Conservation (phyloP, 2,797 vertebrate species). For the Tinamus major region DNA sequence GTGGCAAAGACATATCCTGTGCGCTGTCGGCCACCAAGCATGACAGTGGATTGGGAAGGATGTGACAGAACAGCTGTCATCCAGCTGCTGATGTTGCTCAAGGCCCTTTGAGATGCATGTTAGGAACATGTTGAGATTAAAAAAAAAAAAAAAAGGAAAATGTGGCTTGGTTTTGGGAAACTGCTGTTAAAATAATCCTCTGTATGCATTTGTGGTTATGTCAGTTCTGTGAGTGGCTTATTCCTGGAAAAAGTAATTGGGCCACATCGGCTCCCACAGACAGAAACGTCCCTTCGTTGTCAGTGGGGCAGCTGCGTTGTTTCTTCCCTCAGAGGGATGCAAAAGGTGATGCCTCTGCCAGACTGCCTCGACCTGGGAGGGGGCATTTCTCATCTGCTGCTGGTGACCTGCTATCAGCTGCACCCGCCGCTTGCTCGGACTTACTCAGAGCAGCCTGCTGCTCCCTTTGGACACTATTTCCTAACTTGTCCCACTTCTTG, state of each 20-base stretch:
- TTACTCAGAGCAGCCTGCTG: constrained; percentile 15
- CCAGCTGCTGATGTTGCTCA: not conserved
- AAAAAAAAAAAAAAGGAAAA: not conserved
- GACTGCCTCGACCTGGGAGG: not conserved
- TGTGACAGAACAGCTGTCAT: constrained; percentile 8
- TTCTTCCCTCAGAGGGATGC: not conserved
- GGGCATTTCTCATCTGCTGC: not conserved
- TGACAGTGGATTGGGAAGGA: not conserved
- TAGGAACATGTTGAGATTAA: not conserved
- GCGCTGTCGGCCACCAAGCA: not conserved
- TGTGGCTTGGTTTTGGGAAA: not conserved
- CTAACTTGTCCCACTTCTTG: not conserved
- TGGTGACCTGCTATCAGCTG: not conserved
- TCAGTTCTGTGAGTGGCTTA: not conserved
- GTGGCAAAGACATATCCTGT: not conserved
- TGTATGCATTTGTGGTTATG: not conserved
- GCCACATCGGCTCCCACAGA: not conserved
- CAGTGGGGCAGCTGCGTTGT: not conserved
- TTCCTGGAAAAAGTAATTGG: constrained; percentile 9
- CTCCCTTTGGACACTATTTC: not conserved
- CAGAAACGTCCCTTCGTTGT: not conserved
- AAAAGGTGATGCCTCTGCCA: not conserved
- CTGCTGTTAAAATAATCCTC: not conserved
- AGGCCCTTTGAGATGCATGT: not conserved
- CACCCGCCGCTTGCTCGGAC: accelerated